These are phyloP conservation scores for Globodera rostochiensis DNA, from an alignment of 1,140 invertebrate genomes.

Conservation along the genomic window DNA sequence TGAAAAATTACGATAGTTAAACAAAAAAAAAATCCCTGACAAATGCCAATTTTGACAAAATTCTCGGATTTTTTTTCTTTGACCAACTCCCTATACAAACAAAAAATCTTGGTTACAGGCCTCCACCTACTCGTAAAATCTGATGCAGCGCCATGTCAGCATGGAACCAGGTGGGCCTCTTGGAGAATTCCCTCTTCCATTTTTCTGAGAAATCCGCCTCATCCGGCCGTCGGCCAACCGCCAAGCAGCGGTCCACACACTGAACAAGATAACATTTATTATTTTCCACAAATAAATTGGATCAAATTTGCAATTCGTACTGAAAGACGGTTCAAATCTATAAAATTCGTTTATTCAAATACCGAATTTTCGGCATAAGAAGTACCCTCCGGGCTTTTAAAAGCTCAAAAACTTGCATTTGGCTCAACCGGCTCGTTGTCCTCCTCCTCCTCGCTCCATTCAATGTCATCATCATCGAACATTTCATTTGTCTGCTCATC, in stretches of 20 bases:
- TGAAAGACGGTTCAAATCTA: no score
- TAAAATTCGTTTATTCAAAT: background rate
- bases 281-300: no score
- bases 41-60: no score
- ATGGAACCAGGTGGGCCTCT: conserved; percentile 9
- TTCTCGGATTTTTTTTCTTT: no score
- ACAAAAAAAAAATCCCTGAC: no score
- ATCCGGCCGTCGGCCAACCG: background rate
- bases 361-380: no score
- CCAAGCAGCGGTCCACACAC: background rate
- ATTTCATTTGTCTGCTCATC: background rate
- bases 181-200: conserved; percentile 16
- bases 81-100: no score
- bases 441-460: background rate
- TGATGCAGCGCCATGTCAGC: conserved; percentile 14
- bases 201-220: background rate
- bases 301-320: no score
- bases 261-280: background rate
- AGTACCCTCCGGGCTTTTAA: no score
- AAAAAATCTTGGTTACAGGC: no score
- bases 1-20: no score
- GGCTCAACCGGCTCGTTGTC: background rate
- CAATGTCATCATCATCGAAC: background rate
- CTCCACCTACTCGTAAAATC: background rate
- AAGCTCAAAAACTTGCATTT: background rate